Conservation (phyloP, 2,888 invertebrate genomes). For the Tholera decimalis region DNA sequence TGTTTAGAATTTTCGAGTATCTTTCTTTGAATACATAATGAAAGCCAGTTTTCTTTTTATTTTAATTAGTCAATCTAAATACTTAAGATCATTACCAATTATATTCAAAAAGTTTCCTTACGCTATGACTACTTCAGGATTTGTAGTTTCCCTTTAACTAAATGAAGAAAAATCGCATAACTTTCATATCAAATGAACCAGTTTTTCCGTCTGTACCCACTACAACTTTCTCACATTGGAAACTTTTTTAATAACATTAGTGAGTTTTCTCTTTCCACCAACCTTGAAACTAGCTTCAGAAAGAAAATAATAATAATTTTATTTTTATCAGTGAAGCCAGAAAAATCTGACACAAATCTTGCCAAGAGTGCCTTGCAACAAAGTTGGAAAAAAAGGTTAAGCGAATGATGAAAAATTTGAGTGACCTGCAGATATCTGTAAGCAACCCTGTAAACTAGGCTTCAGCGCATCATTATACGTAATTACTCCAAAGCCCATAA, state of each 20-base stretch:
- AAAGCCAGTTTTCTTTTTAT: neutral
- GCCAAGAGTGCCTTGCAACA: too few relatives aligned
- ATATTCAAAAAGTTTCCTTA: neutral
- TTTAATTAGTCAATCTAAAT: neutral
- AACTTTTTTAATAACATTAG: constrained; percentile 49
- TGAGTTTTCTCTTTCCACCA: constrained; percentile 10
- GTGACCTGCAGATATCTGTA: too few relatives aligned
- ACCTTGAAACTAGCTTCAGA: constrained; percentile 8
- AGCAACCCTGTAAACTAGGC: too few relatives aligned
- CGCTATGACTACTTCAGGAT: neutral
- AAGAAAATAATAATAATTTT: constrained; percentile 22
- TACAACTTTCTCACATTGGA: constrained; percentile 21
- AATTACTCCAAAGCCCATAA: constrained; percentile 39
- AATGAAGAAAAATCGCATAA: constrained; percentile 35
- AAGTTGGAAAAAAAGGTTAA: too few relatives aligned
- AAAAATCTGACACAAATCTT: too few relatives aligned
- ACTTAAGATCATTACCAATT: neutral
- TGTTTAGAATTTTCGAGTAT: neutral
- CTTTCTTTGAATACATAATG: neutral
- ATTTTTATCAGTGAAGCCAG: neutral
- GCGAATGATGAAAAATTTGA: too few relatives aligned
- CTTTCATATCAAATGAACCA: constrained; percentile 33
- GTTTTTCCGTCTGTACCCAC: constrained; percentile 23
- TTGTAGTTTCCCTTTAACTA: constrained; percentile 9
- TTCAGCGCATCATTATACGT: constrained; percentile 34